Base-by-base conservation (phyloP, 92 coral and sea anemone genomes). In the Zoanthus sansibaricus region DNA sequence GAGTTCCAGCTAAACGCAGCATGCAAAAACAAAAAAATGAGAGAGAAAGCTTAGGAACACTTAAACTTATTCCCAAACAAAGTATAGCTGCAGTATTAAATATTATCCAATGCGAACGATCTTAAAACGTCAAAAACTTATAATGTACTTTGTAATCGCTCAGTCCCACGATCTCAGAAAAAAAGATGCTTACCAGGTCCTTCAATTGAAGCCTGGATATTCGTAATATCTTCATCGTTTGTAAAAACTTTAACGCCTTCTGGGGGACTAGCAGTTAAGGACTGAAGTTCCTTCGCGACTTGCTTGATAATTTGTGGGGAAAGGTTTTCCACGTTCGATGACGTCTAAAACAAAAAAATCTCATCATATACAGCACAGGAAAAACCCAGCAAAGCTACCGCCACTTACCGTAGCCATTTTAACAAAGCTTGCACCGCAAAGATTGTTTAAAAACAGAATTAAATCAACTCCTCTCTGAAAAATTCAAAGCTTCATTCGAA, bases 221-320 rank as follows among this genome's bases (percentile, higher is more conserved):
- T 96, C 55, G 99, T 97, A 44, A 97, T 94, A 68, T 97, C 99
- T 77, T 97, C 96, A 46, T 97, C 99, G 84, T 86, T 97, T 33
- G 96, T 92, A 64, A 92, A 95, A 20, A 97, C 91, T 82, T 97
- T 97, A 21, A 97, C 96, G 69, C 99, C 99, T 82, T 97, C 99
- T 5, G 99, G 99, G 5, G 99, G 99, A 84, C 94, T 92, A 79
- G 90, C 92, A 1, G 99, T 87, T 82, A 97, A 75, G 31, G 91
- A 90, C 44, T 91, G 92, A 0, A 97, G 86, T 88, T 97, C 99
- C 62, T 93, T 94, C 25, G 97, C 96, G 66, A 97, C 98, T 95
- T 93, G 94, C 86, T 97, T 97, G 89, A 97, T 95, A 78, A 95
- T 95, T 97, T 97, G 99, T 1, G 99, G 99, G 66, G 98, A 95